Evolutionary conservation across 2,113 vertebrate species (phyloP), one percentile per base, ranked within the genome.

Genomic region (Epinephelus fuscoguttatus): DNA sequence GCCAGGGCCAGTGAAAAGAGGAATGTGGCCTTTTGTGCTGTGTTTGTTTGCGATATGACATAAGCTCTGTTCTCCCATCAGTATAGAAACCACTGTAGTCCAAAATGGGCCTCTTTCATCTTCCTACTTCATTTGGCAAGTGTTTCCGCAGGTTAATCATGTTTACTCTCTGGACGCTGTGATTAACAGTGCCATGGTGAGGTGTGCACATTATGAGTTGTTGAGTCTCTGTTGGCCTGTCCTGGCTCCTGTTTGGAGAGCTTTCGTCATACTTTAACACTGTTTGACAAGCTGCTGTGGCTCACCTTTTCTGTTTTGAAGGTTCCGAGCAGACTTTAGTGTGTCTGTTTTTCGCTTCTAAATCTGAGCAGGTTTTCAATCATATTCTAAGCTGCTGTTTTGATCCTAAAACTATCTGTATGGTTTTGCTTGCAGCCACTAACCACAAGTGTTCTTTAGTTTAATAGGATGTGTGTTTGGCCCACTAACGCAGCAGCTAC

Each of bases 91-190:
- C 30, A 30, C 53, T 18, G 30, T 23, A 6, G 40, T 56, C 42
- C 60, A 77, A 13, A 77, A 69, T 40, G 79, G 19, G 50, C 15
- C 47, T 61, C 69, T 82, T 75, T 64, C 40, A 70, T 70, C 75
- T 33, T 63, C 42, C 56, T 11, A 45, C 53, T 60, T 81, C 57
- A 76, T 76, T 81, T 78, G 75, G 30, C 23, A 7, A 70, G 30
- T 15, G 56, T 63, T 69, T 40, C n/a, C 1, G 37, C 55, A 81
- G 68, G 70, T 82, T 78, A 64, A 69, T 78, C 70, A 47, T 70
- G 9, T 57, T 78, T 68, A 68, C 66, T 63, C 62, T 61, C 63
- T 21, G 69, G 47, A 50, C 13, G 14, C 57, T 50, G 57, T 33
- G 30, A 72, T 78, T 72, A 53, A n/a, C 50, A 49, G 59, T 50